Percentiles rank a stretch among this genome's conserved stretches.
phyloP scores from a whole-genome alignment of 2,113 vertebrate species.

The Gnathonemus longibarbis region DNA sequence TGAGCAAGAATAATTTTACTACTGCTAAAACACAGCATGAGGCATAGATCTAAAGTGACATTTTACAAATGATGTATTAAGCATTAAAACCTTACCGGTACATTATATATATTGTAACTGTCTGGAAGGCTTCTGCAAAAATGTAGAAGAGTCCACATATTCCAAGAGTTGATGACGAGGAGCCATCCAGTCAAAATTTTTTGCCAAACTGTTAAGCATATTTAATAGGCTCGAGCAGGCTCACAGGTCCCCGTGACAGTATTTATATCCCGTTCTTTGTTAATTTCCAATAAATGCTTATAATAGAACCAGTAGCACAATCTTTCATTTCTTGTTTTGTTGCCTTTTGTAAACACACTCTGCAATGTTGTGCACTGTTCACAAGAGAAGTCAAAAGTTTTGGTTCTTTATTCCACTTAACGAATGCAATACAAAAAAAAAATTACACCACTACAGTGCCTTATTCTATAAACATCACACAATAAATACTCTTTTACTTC shows the following conservation, averaged over 20 bases:
- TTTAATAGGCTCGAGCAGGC: neutral
- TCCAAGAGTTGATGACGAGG: neutral
- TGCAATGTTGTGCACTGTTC: neutral
- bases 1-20: slow-evolving; percentile 1
- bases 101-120: neutral
- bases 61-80: neutral
- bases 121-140: neutral
- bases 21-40: slow-evolving; percentile 19
- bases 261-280: neutral
- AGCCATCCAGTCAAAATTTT: neutral
- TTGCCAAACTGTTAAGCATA: neutral
- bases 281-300: neutral
- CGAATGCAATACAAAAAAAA: neutral
- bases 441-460: neutral
- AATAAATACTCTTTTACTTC: neutral
- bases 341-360: neutral
- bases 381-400: neutral
- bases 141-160: neutral
- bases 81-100: neutral
- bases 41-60: neutral
- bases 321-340: neutral
- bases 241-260: neutral
- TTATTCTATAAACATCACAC: neutral
- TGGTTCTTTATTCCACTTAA: neutral
- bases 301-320: neutral